phyloP scores from a whole-genome alignment of 2,797 vertebrate genomes.

The Rhinophrynus dorsalis region DNA sequence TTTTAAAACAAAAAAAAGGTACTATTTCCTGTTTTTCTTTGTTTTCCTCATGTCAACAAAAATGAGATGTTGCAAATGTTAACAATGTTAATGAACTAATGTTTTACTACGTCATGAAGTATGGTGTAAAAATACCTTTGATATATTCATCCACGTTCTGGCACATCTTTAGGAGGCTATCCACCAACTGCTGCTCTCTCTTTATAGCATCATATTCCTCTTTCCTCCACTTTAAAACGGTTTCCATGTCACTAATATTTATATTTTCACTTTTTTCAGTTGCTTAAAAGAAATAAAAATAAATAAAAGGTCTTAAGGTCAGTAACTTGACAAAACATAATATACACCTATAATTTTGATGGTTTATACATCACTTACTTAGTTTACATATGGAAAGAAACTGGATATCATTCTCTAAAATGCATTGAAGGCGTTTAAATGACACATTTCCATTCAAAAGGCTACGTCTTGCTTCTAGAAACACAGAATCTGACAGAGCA shows the following conservation, averaged over 20 bases:
- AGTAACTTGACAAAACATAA: not conserved
- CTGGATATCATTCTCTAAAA: constrained; percentile 53
- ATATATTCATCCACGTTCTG: constrained; percentile 69
- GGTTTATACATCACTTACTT: constrained; percentile 63
- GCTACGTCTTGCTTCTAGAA: constrained; percentile 52
- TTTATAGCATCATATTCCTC: constrained; percentile 66
- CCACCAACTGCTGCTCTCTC: constrained; percentile 67
- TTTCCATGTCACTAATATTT: constrained; percentile 20
- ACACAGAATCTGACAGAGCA: constrained; percentile 65
- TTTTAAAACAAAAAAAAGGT: too few species aligned
- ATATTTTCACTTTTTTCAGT: not conserved
- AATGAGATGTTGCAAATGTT: too few species aligned
- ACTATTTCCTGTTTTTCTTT: too few species aligned
- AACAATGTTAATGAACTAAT: too few species aligned
- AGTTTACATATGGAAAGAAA: constrained; percentile 74
- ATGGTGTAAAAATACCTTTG: too few species aligned
- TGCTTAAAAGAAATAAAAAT: constrained; percentile 52
- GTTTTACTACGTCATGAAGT: too few species aligned
- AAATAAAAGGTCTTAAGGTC: not conserved
- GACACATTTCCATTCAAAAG: constrained; percentile 65
- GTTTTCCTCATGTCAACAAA: too few species aligned
- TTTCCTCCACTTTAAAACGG: constrained; percentile 58
- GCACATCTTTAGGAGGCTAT: constrained; percentile 76
- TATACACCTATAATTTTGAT: not conserved
- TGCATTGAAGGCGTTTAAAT: constrained; percentile 68